Conservation (phyloP, 2,888 invertebrate genomes). For the Aphodius granarius region DNA sequence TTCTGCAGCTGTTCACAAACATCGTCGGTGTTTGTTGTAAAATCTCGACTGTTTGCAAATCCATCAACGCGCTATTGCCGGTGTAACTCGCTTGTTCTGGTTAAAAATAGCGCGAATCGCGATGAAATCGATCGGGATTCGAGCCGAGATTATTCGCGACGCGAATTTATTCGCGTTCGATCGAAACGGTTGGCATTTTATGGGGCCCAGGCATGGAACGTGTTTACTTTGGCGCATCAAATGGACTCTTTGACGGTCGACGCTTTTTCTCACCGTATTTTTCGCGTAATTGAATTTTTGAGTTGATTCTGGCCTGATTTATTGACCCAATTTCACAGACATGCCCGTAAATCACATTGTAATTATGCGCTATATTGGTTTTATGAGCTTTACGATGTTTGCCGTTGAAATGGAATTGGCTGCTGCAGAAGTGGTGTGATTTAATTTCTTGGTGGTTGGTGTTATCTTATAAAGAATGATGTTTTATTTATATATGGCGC, state of each 20-base stretch:
- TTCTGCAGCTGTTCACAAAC: background rate
- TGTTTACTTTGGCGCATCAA: background rate
- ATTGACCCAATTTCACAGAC: background rate
- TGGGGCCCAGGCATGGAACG: background rate
- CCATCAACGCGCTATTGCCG: background rate
- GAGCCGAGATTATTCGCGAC: too few species aligned
- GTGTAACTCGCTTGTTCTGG: background rate
- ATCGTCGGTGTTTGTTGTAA: background rate
- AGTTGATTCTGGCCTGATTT: background rate
- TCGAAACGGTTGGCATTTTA: background rate
- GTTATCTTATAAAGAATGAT: too few species aligned
- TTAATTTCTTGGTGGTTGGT: background rate
- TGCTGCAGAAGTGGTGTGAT: background rate
- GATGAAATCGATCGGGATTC: background rate
- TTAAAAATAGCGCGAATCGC: background rate
- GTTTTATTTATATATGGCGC: too few species aligned
- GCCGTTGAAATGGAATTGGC: background rate
- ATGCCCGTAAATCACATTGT: background rate
- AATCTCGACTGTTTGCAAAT: background rate
- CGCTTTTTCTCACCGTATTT: background rate
- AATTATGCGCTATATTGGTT: background rate
- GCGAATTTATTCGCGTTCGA: background rate
- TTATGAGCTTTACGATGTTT: background rate
- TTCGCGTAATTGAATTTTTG: background rate
- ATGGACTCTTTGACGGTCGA: background rate